Evolutionary conservation across 2,888 invertebrate species (phyloP).

Genomic region (Zygaena filipendulae): DNA sequence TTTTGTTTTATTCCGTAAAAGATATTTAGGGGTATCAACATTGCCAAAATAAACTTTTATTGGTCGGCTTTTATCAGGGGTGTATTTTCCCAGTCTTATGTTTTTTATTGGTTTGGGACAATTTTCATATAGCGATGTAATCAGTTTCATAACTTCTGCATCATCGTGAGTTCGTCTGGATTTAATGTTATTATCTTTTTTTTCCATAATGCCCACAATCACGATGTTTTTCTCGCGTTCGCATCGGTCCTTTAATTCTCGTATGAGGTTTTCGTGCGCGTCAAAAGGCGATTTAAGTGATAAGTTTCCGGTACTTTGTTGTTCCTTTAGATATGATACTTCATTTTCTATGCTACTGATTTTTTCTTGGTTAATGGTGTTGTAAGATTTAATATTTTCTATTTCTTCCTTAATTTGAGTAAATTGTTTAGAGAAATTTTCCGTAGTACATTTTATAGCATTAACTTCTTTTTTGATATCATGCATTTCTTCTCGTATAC

Average conservation of each 20-base stretch:
- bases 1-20: conserved; percentile 1
- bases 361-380: conserved; percentile 3
- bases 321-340: too few relatives aligned
- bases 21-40: conserved; percentile 2
- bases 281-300: conserved; percentile 10
- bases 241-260: conserved; percentile 18
- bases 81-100: conserved; percentile 18
- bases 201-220: conserved; percentile 18
- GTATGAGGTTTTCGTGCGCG: conserved; percentile 16
- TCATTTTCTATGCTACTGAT: too few relatives aligned
- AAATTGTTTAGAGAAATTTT: conserved; percentile 7
- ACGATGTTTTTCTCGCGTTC: conserved; percentile 19
- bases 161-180: conserved; percentile 12
- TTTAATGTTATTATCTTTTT: conserved; percentile 9
- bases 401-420: conserved; percentile 11
- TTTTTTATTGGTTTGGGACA: conserved; percentile 14
- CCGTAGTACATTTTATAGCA: conserved; percentile 5
- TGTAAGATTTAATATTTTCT: conserved; percentile 10
- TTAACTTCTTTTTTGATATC: conserved; percentile 8
- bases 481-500: conserved; percentile 9
- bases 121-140: conserved; percentile 1
- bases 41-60: conserved; percentile 17
- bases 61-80: conserved; percentile 12
- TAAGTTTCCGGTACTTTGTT: too few relatives aligned
- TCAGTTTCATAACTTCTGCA: conserved; percentile 9